Evolutionary conservation across 2,797 vertebrate species (phyloP).

Genomic region (Corythornis leucogaster): DNA sequence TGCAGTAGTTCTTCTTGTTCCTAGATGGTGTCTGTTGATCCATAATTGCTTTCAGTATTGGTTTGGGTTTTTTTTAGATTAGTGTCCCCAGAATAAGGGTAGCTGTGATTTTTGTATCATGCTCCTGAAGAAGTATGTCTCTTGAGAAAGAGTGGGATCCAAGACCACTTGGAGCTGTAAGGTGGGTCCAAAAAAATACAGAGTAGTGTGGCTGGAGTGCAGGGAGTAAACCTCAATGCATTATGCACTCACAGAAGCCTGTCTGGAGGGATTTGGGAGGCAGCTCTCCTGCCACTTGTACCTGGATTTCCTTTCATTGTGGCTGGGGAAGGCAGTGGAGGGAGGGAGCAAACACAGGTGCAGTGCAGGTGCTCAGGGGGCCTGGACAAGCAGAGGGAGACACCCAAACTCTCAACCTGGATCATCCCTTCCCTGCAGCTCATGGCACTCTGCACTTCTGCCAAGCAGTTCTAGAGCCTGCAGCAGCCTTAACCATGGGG

Average conservation of each 20-base stretch:
- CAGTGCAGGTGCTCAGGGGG: not conserved
- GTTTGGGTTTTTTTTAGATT: not conserved
- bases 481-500: not conserved
- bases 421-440: not conserved
- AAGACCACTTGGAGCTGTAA: not conserved
- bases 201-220: not conserved
- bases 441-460: accelerated
- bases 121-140: not conserved
- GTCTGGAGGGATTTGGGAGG: not conserved
- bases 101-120: not conserved
- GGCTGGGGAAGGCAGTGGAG: accelerated
- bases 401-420: not conserved
- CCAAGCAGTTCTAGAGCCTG: not conserved
- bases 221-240: not conserved
- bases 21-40: not conserved
- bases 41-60: not conserved
- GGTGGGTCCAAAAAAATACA: not conserved
- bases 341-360: not conserved
- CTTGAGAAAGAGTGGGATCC: not conserved
- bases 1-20: not conserved
- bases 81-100: not conserved
- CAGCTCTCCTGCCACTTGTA: not conserved
- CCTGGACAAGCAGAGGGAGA: not conserved
- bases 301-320: not conserved
- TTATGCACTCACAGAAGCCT: not conserved